A percentile compares a stretch with the other conserved stretches of the same genome.
Conservation (phyloP, 2,888 invertebrate genomes). For the Calephelis perditalis region DNA sequence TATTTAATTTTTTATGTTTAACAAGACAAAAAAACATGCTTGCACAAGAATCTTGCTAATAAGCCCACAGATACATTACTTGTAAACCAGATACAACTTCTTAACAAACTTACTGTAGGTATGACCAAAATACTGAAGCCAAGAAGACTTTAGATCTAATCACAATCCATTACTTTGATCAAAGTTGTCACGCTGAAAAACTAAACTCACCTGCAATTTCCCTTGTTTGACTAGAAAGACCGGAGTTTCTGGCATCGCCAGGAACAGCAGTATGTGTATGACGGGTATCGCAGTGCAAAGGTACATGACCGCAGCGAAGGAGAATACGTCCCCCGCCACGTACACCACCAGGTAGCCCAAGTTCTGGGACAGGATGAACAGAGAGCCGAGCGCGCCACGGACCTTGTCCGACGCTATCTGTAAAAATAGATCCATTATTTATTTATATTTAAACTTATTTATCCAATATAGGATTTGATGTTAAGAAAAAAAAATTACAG, state of each 20-base stretch:
- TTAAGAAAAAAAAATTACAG: too few species aligned
- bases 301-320: conserved; percentile 61
- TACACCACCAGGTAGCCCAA: conserved; percentile 67
- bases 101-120: too few species aligned
- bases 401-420: conserved; percentile 68
- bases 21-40: too few species aligned
- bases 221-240: conserved; percentile 68
- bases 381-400: conserved; percentile 64
- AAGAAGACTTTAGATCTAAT: background rate
- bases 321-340: conserved; percentile 58
- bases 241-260: conserved; percentile 70
- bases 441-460: too few species aligned
- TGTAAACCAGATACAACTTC: too few species aligned
- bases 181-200: background rate
- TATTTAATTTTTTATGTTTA: too few species aligned
- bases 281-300: conserved; percentile 60
- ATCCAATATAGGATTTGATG: too few species aligned
- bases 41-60: too few species aligned
- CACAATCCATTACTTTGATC: background rate
- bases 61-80: too few species aligned
- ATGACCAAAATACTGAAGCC: background rate
- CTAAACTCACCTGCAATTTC: conserved; percentile 51
- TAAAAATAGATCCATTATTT: conserved; percentile 5
- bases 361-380: conserved; percentile 69
- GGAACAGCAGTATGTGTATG: conserved; percentile 52